These are phyloP conservation scores for Caenorhabditis inopinata DNA, from an alignment of 1,140 invertebrate species.

Conservation along the genomic window DNA sequence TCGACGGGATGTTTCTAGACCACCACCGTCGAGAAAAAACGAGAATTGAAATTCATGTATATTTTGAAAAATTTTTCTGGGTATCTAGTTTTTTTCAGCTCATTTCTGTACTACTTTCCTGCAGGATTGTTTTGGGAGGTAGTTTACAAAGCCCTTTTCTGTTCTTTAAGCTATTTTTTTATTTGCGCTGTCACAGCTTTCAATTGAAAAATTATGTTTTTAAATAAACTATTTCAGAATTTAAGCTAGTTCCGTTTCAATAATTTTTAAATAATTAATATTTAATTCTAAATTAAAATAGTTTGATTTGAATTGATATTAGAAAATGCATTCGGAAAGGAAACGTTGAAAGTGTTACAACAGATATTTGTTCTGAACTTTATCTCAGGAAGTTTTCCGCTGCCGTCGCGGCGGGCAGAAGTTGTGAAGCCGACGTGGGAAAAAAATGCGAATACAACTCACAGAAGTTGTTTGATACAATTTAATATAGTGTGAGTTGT, in stretches of 20 bases:
- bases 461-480: too few relatives aligned
- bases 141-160: not conserved
- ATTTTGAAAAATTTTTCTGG: not conserved
- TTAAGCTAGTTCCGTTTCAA: too few relatives aligned
- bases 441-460: too few relatives aligned
- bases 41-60: not conserved
- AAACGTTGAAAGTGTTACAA: too few relatives aligned
- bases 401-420: too few relatives aligned
- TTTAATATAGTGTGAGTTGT: too few relatives aligned
- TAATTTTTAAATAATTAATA: too few relatives aligned
- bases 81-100: not conserved
- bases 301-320: not conserved
- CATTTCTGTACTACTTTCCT: not conserved
- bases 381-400: too few relatives aligned
- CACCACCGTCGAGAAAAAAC: not conserved
- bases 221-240: too few relatives aligned
- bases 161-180: not conserved
- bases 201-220: not conserved
- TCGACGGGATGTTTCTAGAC: conserved; percentile 18
- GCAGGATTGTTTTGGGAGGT: not conserved
- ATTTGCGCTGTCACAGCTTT: not conserved
- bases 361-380: too few relatives aligned
- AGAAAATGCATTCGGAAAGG: not conserved
- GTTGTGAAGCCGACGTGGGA: too few relatives aligned
- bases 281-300: too few relatives aligned